Base-by-base conservation (phyloP, 2,888 invertebrate species). In the Drosophila gaucha region DNA sequence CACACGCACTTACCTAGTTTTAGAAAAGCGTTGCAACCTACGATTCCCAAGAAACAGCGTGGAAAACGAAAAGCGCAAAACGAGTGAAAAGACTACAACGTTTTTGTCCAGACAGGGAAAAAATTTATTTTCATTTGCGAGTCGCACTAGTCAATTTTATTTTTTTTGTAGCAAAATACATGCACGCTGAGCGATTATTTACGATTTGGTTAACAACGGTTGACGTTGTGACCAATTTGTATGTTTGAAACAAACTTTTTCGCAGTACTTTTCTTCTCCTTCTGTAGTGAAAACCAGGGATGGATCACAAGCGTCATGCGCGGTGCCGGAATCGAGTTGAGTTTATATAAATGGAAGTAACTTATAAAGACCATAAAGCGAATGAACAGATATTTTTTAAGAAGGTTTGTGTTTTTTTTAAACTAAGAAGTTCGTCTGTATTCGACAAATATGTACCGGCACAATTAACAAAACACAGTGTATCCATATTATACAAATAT, bases 71-170 rank as follows among this genome's bases (percentile, higher is more conserved):
- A 66, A 85, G 78, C 87, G 85, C 80, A 84, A 80, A 85, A 76
- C 76, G 83, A 87, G 71, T 86, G 82, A 86, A 82, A 84, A 76
- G 84, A 78, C 83, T 78, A 71, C 80, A 69, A 75, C 77, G 68
- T 84, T 68, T 63, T 60, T 73, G 73, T 75, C 44, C 68, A 72
- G 78, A 76, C 74, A 52, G 63, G 41, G 30, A 47, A 60, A 75
- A 57, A 18, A 28, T 55, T 31, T 46, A 54, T 66, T 71, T 54
- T 22, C 60, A 54, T 50, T 54, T 46, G 44, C 54, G 38, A 39
- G 35, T 30, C 46, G 46, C 43, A 65, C 51, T 54, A 65, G 41
- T 52, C 16, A 35, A 49, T 46, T 56, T 59, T 63, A 41, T 51
- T 33, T 49, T 10, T 46, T 36, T n/a, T 52, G 38, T 57, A 46